Conservation (phyloP, 2,113 vertebrate species). For the Myotis lucifugus region DNA sequence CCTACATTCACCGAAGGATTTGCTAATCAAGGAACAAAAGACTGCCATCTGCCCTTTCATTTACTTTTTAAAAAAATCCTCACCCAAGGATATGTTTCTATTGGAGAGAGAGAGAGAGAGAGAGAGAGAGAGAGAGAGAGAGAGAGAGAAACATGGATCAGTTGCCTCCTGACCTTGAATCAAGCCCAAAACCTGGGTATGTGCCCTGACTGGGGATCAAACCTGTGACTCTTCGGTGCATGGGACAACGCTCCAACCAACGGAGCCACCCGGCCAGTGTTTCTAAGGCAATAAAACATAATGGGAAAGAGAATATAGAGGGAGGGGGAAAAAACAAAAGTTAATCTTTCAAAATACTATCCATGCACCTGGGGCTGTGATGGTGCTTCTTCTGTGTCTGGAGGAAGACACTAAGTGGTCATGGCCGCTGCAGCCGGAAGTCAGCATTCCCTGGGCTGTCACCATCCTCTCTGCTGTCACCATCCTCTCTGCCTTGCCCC, state of each 20-base stretch:
- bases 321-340: neutral
- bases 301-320: neutral
- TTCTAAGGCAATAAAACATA: neutral
- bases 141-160: neutral
- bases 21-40: slow-evolving; percentile 9
- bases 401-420: neutral
- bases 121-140: fast-evolving
- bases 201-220: neutral
- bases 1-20: neutral
- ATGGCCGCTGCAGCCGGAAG: neutral
- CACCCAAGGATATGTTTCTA: neutral
- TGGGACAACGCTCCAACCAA: neutral
- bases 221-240: neutral
- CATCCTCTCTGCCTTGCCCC: neutral
- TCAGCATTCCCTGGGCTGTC: neutral
- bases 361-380: neutral
- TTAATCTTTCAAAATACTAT: neutral
- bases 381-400: neutral
- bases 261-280: neutral
- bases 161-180: neutral
- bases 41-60: neutral
- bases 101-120: neutral
- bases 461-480: neutral
- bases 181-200: no score
- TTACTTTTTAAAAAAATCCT: neutral